Evolutionary conservation across 2,797 vertebrate species (phyloP), one percentile per base, ranked within the genome.

Genomic region (Thunnus albacares): DNA sequence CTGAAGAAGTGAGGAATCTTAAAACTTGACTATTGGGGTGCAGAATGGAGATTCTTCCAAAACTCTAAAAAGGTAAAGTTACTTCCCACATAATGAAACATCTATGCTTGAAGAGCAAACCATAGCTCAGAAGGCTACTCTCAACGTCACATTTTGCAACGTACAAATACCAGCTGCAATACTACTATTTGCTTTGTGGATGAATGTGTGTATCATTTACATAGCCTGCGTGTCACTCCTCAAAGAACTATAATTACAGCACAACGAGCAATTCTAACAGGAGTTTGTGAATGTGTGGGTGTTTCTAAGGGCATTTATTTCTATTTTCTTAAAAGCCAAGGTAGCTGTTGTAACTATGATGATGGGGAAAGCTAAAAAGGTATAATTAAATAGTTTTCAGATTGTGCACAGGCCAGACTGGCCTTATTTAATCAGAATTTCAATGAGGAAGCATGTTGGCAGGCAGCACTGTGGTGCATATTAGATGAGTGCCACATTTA

Each of bases 401-500:
- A 86, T 71, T 69, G 76, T 62, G 24, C 55, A 59, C 62, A 45
- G 75, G 86, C 82, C 80, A 83, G 79, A 77, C 75, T 62, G 80
- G 76, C 71, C 77, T 88, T 87, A 81, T 92, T 92, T 89, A 85
- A 90, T 91, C 89, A 51, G 91, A 94, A 93, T 95, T 90, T 92
- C 83, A 94, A 94, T 93, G 88, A 95, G 90, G 81, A 90, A 89
- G 88, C 75, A 82, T 89, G 80, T 89, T 92, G 91, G 92, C 90
- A 88, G 87, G 88, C 84, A 61, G 82, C 2, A 28, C 82, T 56
- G 84, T 20, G 35, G 83, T 77, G 91, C 93, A 92, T 94, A 89
- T 91, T 92, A 85, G 91, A 95, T 93, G 93, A 93, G 89, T 56
- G 91, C 73, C 87, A 91, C 92, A 92, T 94, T 90, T 90, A 88